phyloP scores from a whole-genome alignment of 2,888 invertebrate genomes.

The Macrophya alboannulata region DNA sequence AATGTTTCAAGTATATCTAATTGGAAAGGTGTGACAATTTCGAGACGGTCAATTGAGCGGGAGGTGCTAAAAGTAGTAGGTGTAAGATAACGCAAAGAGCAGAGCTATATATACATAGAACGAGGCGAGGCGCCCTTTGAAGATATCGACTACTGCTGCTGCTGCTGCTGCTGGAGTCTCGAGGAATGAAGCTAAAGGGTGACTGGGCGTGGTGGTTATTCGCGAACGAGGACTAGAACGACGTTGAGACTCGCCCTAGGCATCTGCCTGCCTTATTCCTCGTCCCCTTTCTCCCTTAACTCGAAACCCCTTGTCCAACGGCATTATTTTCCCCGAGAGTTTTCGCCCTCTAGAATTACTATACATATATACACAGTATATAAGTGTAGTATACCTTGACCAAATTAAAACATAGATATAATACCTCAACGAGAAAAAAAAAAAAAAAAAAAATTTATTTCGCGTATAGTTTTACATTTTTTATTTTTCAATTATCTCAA shows the following conservation, averaged over 20 bases:
- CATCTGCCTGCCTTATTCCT: slow-evolving; percentile 22
- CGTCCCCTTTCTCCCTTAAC: neutral
- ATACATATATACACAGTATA: neutral
- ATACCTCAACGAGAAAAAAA: too few relatives aligned
- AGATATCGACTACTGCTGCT: slow-evolving; percentile 33
- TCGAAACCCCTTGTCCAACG: neutral
- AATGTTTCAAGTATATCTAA: neutral
- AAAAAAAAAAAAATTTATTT: too few relatives aligned
- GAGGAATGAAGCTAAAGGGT: slow-evolving; percentile 43
- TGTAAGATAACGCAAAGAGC: neutral
- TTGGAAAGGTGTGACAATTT: neutral
- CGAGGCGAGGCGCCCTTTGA: slow-evolving; percentile 8
- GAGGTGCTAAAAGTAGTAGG: neutral
- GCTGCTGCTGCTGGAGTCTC: slow-evolving; percentile 18
- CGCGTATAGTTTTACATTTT: too few relatives aligned
- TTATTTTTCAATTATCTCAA: too few relatives aligned
- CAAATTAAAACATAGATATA: neutral
- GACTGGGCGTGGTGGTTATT: slow-evolving; percentile 44
- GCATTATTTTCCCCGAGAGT: slow-evolving; percentile 4
- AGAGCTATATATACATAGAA: neutral
- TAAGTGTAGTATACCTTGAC: neutral
- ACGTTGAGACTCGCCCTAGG: slow-evolving; percentile 37
- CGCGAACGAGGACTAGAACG: slow-evolving; percentile 43
- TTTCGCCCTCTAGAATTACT: slow-evolving; percentile 2
- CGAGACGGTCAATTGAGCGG: neutral